Percentiles rank a stretch among this genome's conserved stretches.
These are phyloP conservation scores for Microtus pennsylvanicus DNA, from an alignment of 2,113 vertebrate genomes.

Conservation along the genomic window DNA sequence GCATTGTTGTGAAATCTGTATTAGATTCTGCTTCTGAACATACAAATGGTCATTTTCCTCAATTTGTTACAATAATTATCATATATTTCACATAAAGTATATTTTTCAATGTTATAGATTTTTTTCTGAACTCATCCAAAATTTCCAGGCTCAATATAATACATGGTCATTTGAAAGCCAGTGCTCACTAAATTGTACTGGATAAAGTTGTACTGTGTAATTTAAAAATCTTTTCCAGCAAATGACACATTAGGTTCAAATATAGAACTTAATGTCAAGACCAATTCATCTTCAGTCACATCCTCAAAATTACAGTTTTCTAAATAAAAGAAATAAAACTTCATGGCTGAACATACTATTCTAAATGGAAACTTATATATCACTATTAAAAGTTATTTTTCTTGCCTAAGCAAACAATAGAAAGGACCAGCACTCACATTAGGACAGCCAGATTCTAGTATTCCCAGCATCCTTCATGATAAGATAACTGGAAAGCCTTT, in stretches of 20 bases:
- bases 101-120: conserved; percentile 23
- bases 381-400: not conserved
- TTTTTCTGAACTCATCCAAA: not conserved
- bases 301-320: not conserved
- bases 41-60: conserved; percentile 8
- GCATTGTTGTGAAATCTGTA: not conserved
- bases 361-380: not conserved
- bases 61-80: conserved; percentile 23
- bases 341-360: not conserved
- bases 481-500: not conserved
- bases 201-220: not conserved
- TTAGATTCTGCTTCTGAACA: conserved; percentile 29
- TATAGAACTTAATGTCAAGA: not conserved
- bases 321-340: not conserved
- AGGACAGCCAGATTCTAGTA: not conserved
- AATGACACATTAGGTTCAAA: not conserved
- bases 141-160: conserved; percentile 32
- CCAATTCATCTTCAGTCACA: not conserved
- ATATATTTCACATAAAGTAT: conserved; percentile 54
- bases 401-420: not conserved
- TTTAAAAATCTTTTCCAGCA: not conserved
- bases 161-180: conserved; percentile 23
- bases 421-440: not conserved
- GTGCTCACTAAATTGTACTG: not conserved
- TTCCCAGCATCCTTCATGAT: not conserved